A percentile compares a stretch with the other conserved stretches of the same genome.
Evolutionary conservation across 2,888 invertebrate genomes (phyloP).

Genomic region (Scaptodrosophila latifasciaeformis): DNA sequence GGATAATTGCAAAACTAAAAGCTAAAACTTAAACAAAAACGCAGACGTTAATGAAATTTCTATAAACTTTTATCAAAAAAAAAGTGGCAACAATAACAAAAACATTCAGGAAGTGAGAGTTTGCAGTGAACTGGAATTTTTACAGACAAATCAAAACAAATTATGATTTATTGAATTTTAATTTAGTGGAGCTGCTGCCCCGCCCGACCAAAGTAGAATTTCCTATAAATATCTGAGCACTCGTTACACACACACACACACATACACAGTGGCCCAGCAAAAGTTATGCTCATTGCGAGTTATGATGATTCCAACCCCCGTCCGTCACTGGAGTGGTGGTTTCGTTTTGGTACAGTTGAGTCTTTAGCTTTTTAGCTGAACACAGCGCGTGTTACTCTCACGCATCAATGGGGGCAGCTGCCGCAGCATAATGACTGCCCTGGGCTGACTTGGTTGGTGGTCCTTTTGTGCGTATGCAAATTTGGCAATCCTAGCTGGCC

Average conservation of each 20-base stretch:
- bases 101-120: not conserved
- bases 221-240: conserved; percentile 66
- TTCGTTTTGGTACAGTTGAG: conserved; percentile 47
- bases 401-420: conserved; percentile 9
- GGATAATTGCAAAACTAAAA: conserved; percentile 58
- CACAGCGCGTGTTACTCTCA: conserved; percentile 38
- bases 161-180: conserved; percentile 72
- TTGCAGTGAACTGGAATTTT: conserved; percentile 32
- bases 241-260: not conserved
- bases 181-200: conserved; percentile 52
- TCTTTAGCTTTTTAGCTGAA: conserved; percentile 50
- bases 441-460: not conserved
- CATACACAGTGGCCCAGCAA: conserved; percentile 18
- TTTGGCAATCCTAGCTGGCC: conserved; percentile 34
- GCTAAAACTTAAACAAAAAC: conserved; percentile 60
- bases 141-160: conserved; percentile 51
- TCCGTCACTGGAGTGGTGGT: not conserved
- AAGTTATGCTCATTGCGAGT: conserved; percentile 60
- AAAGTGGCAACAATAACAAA: not conserved
- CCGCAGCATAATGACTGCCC: conserved; percentile 46
- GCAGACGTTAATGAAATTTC: conserved; percentile 71
- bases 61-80: conserved; percentile 51
- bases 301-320: conserved; percentile 18
- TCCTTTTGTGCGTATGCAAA: conserved; percentile 57
- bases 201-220: conserved; percentile 22